These are phyloP conservation scores for Apaloderma vittatum DNA, from an alignment of 2,113 vertebrate species.

Conservation along the genomic window DNA sequence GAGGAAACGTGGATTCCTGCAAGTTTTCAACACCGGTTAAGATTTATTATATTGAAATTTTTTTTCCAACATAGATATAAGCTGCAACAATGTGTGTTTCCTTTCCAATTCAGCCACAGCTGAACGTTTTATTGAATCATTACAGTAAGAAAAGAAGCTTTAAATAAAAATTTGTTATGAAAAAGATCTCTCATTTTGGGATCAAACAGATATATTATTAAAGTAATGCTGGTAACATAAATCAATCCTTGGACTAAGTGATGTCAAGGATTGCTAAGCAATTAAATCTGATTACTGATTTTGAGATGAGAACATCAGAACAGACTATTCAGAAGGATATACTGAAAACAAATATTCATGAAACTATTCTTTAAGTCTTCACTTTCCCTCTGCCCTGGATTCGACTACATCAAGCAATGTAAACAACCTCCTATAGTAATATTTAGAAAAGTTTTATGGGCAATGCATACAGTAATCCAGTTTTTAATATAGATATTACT, in stretches of 20 bases:
- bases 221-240: neutral
- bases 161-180: neutral
- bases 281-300: neutral
- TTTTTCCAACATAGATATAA: slow-evolving; percentile 18
- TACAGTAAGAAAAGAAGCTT: neutral
- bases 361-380: neutral
- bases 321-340: neutral
- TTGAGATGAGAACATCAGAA: neutral
- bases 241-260: neutral
- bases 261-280: neutral
- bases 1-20: neutral
- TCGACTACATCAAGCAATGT: neutral
- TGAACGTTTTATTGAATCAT: neutral
- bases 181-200: neutral
- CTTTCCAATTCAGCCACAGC: slow-evolving; percentile 16
- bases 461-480: neutral
- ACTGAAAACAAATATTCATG: neutral
- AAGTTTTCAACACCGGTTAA: slow-evolving; percentile 27
- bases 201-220: neutral
- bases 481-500: neutral
- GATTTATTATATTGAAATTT: neutral
- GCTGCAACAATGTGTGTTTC: neutral
- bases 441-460: neutral
- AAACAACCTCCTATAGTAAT: neutral
- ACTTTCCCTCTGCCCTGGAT: neutral